Evolutionary conservation across 2,797 vertebrate species (phyloP).

Genomic region (Tapirus indicus): DNA sequence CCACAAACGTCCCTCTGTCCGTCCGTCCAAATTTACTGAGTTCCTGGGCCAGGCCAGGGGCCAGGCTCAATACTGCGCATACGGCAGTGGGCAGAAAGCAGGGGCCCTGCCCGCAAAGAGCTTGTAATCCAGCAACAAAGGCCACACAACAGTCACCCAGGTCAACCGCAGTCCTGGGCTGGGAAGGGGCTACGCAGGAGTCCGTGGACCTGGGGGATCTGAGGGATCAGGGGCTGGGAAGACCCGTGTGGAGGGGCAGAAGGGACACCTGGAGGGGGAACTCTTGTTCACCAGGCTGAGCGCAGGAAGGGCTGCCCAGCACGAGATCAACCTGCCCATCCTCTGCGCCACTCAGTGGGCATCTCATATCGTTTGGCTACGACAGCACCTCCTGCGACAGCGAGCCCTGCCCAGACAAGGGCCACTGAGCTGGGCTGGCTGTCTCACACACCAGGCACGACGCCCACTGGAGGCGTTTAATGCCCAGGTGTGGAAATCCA

Average conservation of each 20-base stretch:
- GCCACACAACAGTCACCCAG: no score
- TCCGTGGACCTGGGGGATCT: no score
- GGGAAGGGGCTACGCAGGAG: neutral
- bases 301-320: neutral
- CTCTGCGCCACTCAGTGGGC: neutral
- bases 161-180: neutral
- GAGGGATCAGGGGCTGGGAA: neutral
- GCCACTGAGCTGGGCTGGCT: neutral
- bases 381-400: neutral
- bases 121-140: neutral
- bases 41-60: neutral
- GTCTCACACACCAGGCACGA: neutral
- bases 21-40: neutral
- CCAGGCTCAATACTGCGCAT: neutral
- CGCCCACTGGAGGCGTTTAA: neutral
- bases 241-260: neutral
- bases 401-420: neutral
- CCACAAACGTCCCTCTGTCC: neutral
- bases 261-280: neutral
- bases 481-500: neutral
- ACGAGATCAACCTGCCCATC: neutral
- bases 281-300: neutral
- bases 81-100: neutral
- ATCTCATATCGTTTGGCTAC: neutral
- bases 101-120: neutral